These are phyloP conservation scores for Dunckerocampus dactyliophorus DNA, from an alignment of 2,113 vertebrate genomes.

Conservation along the genomic window DNA sequence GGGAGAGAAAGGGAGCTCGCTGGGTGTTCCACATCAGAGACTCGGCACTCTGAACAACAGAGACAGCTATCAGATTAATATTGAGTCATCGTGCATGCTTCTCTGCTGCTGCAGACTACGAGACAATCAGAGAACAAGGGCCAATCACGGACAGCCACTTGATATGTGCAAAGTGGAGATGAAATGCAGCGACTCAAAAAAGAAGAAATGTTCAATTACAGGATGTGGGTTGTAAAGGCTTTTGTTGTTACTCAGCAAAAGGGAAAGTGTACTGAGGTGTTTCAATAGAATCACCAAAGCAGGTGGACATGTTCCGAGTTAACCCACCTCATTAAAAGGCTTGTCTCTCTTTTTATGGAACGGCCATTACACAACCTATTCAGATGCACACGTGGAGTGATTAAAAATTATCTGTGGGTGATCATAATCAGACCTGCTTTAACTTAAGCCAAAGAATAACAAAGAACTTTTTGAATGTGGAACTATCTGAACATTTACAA, in stretches of 20 bases:
- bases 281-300: constrained; percentile 72
- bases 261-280: constrained; percentile 64
- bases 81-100: constrained; percentile 50
- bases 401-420: constrained; percentile 76
- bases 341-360: constrained; percentile 66
- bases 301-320: constrained; percentile 71
- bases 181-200: constrained; percentile 61
- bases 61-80: constrained; percentile 64
- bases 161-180: constrained; percentile 64
- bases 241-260: constrained; percentile 70
- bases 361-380: constrained; percentile 71
- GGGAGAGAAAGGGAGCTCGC: constrained; percentile 55
- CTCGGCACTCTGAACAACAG: constrained; percentile 49
- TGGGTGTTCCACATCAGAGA: constrained; percentile 72
- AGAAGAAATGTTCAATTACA: constrained; percentile 69
- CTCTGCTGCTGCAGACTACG: constrained; percentile 51
- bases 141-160: constrained; percentile 57
- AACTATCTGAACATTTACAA: constrained; percentile 72
- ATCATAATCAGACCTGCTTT: constrained; percentile 75
- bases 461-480: constrained; percentile 69
- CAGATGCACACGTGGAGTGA: constrained; percentile 70
- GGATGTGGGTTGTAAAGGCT: constrained; percentile 66
- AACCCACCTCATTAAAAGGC: constrained; percentile 73
- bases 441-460: constrained; percentile 76
- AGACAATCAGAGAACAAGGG: constrained; percentile 61